A percentile compares a stretch with the other conserved stretches of the same genome.
Conservation (phyloP, 2,113 vertebrate genomes). For the Cheirogaleus medius region DNA sequence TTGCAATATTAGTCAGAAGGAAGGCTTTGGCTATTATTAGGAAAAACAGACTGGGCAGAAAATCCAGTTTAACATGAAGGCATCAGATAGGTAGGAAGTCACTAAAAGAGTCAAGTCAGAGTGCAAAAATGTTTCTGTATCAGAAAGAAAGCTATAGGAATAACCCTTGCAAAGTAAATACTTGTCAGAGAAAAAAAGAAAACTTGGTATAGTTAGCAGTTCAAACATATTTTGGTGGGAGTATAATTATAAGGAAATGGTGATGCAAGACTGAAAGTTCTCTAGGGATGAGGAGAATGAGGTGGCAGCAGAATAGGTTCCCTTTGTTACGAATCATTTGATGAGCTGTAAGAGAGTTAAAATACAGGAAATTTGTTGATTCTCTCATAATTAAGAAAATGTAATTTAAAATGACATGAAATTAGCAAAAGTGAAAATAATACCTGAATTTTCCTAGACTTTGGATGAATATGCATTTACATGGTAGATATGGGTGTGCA, state of each 20-base stretch:
- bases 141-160: background rate
- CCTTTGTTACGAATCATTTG: background rate
- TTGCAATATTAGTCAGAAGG: background rate
- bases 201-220: background rate
- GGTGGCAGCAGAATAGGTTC: background rate
- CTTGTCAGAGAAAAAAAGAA: background rate
- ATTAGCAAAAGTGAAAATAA: background rate
- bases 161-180: background rate
- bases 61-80: background rate
- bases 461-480: background rate
- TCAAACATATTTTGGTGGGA: background rate
- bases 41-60: background rate
- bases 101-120: background rate
- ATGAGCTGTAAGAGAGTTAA: background rate
- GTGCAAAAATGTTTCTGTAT: background rate
- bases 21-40: background rate
- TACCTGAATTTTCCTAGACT: background rate
- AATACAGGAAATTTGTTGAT: background rate
- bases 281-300: background rate
- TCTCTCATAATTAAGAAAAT: conserved; percentile 19
- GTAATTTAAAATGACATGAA: background rate
- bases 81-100: background rate
- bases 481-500: background rate
- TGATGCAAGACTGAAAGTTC: background rate
- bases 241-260: background rate